A percentile compares a stretch with the other conserved stretches of the same genome.
These are phyloP conservation scores for Alcis repandata DNA, from an alignment of 2,888 invertebrate genomes.

Conservation along the genomic window DNA sequence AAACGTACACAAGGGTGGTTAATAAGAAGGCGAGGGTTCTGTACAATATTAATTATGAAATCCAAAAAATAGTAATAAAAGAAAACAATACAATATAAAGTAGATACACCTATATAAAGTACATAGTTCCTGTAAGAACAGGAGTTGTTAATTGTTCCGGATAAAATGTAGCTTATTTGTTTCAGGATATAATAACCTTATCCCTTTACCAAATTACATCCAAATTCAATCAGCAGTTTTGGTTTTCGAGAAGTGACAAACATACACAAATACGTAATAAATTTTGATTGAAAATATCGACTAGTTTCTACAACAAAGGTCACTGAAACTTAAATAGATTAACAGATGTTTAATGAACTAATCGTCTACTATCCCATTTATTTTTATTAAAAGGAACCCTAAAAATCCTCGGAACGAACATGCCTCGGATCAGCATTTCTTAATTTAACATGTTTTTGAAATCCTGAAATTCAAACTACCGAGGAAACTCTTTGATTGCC, in stretches of 20 bases:
- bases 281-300: no score
- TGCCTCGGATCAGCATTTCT: slow-evolving; percentile 8
- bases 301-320: no score
- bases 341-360: not conserved
- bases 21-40: not conserved
- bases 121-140: no score
- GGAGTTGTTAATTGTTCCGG: no score
- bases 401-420: slow-evolving; percentile 8
- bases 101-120: no score
- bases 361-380: not conserved
- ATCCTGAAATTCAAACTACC: slow-evolving; percentile 14
- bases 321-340: not conserved
- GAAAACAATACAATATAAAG: no score
- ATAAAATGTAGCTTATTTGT: no score
- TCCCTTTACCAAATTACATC: no score
- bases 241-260: no score
- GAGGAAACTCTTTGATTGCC: slow-evolving; percentile 29
- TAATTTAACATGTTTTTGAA: slow-evolving; percentile 30
- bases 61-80: not conserved
- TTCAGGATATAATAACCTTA: no score
- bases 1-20: not conserved
- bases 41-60: not conserved
- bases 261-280: no score
- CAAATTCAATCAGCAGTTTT: no score
- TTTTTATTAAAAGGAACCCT: not conserved